Conservation (phyloP, 2,888 invertebrate genomes). For the Cistogaster globosa region DNA sequence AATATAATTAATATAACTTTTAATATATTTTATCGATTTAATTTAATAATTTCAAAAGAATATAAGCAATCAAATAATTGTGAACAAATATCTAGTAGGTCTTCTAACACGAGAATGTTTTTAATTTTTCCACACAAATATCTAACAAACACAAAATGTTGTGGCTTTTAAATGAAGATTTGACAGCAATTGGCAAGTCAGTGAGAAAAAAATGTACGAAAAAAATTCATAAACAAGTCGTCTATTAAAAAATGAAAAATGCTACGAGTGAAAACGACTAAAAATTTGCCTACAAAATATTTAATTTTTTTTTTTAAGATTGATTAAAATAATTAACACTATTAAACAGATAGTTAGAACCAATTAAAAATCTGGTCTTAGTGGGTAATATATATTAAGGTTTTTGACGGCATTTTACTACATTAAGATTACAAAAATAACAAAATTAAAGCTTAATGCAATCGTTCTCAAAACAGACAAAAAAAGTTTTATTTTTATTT, state of each 20-base stretch:
- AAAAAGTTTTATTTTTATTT: too few relatives aligned
- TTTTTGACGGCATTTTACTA: too few relatives aligned
- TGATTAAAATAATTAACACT: too few relatives aligned
- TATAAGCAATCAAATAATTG: not conserved
- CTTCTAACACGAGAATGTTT: slow-evolving; percentile 7
- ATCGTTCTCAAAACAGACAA: too few relatives aligned
- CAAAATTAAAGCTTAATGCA: too few relatives aligned
- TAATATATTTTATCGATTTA: not conserved
- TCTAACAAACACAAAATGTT: slow-evolving; percentile 13
- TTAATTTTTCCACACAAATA: slow-evolving; percentile 10
- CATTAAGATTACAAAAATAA: too few relatives aligned
- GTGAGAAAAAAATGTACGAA: slow-evolving; percentile 31
- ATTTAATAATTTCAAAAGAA: not conserved
- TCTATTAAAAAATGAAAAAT: not conserved
- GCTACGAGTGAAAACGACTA: not conserved
- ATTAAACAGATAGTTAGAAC: too few relatives aligned
- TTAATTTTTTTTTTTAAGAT: too few relatives aligned
- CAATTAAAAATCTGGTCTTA: too few relatives aligned
- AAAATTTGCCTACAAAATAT: not conserved
- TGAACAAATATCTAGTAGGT: slow-evolving; percentile 10
- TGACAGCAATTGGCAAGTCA: slow-evolving; percentile 58
- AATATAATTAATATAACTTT: too few relatives aligned
- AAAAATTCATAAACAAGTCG: too few relatives aligned
- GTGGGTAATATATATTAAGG: too few relatives aligned
- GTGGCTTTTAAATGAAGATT: slow-evolving; percentile 7